phyloP scores from a whole-genome alignment of 2,888 invertebrate species.

The Magallana nippona region DNA sequence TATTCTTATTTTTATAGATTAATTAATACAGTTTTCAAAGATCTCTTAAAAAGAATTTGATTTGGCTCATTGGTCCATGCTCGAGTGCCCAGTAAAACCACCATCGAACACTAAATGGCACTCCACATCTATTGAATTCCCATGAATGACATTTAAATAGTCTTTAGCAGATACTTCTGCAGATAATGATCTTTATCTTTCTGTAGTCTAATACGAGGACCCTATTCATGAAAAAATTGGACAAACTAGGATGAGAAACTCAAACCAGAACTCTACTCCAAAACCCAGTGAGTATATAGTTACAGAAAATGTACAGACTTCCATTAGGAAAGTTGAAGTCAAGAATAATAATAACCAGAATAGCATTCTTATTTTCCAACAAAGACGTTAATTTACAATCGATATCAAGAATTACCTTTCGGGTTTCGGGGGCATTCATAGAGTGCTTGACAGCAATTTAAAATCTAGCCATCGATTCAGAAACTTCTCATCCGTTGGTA shows the following conservation, averaged over 20 bases:
- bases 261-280: background rate
- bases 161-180: slow-evolving; percentile 10
- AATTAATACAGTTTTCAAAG: too few species aligned
- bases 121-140: background rate
- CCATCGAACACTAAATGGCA: background rate
- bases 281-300: background rate
- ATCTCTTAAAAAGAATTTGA: too few species aligned
- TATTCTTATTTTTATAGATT: too few species aligned
- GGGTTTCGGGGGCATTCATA: slow-evolving; percentile 5
- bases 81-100: background rate
- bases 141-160: slow-evolving; percentile 27
- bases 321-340: too few species aligned
- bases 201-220: background rate
- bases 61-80: background rate
- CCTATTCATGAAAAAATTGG: background rate
- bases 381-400: slow-evolving; percentile 25
- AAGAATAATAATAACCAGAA: background rate
- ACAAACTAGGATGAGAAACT: background rate
- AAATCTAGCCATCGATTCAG: slow-evolving; percentile 29
- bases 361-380: slow-evolving; percentile 25
- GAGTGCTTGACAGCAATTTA: slow-evolving; percentile 33
- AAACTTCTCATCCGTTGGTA: background rate
- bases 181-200: slow-evolving; percentile 20
- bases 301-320: background rate
- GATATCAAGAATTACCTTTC: slow-evolving; percentile 33